A percentile compares a stretch with the other conserved stretches of the same genome.
Conservation (phyloP, 2,113 vertebrate genomes). For the Spermophilus dauricus region DNA sequence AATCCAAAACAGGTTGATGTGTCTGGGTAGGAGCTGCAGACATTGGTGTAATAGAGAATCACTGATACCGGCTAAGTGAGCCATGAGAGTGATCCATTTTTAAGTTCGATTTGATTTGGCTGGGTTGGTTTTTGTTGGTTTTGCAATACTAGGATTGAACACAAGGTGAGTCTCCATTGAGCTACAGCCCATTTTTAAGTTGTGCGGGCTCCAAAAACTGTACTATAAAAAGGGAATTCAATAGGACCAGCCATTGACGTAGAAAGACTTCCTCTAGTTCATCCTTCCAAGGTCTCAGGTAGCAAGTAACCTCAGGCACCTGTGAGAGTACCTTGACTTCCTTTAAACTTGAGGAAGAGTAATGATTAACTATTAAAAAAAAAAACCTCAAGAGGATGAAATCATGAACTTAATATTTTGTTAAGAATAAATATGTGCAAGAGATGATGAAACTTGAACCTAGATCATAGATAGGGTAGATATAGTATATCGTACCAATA, state of each 20-base stretch:
- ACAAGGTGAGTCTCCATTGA: too few relatives aligned
- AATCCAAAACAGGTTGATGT: not conserved
- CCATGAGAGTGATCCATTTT: not conserved
- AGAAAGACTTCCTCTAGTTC: not conserved
- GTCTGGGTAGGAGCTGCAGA: not conserved
- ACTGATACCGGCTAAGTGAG: not conserved
- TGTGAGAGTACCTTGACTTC: not conserved
- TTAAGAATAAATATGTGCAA: not conserved
- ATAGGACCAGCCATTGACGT: not conserved
- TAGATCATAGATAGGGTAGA: not conserved
- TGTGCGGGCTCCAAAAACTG: not conserved
- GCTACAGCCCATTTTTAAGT: not conserved
- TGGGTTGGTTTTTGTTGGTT: too few relatives aligned
- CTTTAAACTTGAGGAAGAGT: not conserved
- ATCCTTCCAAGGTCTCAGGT: not conserved
- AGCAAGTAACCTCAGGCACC: not conserved
- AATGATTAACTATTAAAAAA: conserved; percentile 1
- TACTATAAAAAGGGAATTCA: not conserved
- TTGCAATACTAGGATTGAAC: too few relatives aligned
- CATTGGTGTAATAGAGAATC: not conserved
- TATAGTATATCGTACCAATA: not conserved
- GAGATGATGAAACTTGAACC: not conserved
- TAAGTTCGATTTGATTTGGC: too few relatives aligned
- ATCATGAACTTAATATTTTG: not conserved
- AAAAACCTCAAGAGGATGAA: not conserved